Conservation (phyloP, 2,113 vertebrate genomes). For the Lutjanus erythropterus region DNA sequence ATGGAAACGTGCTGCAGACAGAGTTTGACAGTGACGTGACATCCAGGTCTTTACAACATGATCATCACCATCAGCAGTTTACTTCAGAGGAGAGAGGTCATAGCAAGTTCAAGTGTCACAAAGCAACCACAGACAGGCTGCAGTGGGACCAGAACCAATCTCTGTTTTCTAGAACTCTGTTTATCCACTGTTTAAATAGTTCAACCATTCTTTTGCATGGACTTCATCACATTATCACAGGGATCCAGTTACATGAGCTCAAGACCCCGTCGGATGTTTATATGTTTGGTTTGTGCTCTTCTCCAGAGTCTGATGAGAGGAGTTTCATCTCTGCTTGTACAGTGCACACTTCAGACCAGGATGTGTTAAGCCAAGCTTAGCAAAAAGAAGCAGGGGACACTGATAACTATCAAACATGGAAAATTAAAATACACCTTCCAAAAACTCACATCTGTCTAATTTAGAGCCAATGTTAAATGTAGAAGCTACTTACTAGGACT, state of each 20-base stretch:
- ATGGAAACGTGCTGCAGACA: background rate
- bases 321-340: background rate
- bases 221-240: background rate
- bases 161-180: background rate
- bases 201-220: background rate
- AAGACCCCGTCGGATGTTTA: background rate
- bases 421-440: background rate
- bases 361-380: background rate
- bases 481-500: too few species aligned
- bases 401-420: too few species aligned
- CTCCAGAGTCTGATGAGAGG: background rate
- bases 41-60: background rate
- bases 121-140: background rate
- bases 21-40: background rate
- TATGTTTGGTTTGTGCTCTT: background rate
- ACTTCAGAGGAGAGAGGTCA: background rate
- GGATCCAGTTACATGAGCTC: background rate
- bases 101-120: too few species aligned
- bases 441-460: background rate
- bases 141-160: background rate
- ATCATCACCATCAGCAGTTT: background rate
- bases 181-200: background rate
- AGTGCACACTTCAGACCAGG: background rate
- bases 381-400: background rate
- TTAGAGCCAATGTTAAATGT: too few species aligned